Evolutionary conservation across 2,113 vertebrate species (phyloP), one percentile per base, ranked within the genome.

Genomic region (Prinia subflava): DNA sequence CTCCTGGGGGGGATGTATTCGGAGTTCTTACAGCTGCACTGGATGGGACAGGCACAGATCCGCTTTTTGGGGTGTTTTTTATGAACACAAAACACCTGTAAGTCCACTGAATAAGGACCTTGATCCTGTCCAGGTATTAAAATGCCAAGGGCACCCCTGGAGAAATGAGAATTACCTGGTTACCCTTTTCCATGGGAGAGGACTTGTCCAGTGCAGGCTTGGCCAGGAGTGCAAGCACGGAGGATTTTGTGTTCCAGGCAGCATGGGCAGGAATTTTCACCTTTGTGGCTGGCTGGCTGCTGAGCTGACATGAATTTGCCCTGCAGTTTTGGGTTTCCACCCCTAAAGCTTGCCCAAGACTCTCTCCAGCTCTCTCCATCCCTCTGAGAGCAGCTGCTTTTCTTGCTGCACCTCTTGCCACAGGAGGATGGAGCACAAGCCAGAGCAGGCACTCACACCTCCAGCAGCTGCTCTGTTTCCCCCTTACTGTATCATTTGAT

Each of bases 31-130:
- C 39, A 49, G 42, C 17, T 69, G 68, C 41, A 30, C 23, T 7
- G 19, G n/a, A 12, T 25, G 10, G 5, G 31, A 3, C 37, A 28
- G 0, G 0, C 2, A 2, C 6, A 62, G 11, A 11, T 74, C 28
- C 25, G 50, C 19, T 39, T 17, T 33, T 63, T 6, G 22, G 15
- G 23, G 7, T 7, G 13, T 5, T 18, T 67, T 81, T 63, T 7
- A 19, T 31, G 22, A 62, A 39, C 17, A 35, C 7, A 77, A 39
- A 59, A 2, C 14, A 15, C 30, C 7, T 37, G 22, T 37, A 64
- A 60, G 3, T 44, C 19, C 8, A 16, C 52, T 64, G 49, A 27
- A n/a, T 65, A 33, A 69, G 14, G 33, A 30, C 2, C 6, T 46
- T 30, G 15, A 27, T 47, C 49, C 28, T 76, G 27, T 30, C 16